Base-by-base conservation (phyloP, 23 tunicate genomes). In the Ascidia mentula region DNA sequence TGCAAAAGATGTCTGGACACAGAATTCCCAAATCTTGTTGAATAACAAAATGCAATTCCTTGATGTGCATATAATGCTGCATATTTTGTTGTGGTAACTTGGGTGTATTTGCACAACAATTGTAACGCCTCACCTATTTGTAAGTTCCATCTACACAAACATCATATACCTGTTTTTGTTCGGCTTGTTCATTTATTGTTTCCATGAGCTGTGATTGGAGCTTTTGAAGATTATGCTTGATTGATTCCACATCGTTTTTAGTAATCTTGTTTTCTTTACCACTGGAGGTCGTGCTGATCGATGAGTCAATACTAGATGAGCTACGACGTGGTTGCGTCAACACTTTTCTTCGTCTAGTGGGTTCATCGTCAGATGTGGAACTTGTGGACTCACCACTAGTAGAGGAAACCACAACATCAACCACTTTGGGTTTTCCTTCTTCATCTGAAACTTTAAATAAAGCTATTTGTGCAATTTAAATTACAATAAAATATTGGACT, bases 151-250 rank as follows among this genome's bases (percentile, higher is more conserved):
- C n/a, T 45, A 45, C 60, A 46, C 18, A 17, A 13, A n/a, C 8
- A 32, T 32, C n/a, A 40, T 22, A 0, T 36, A 82, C 90, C 69
- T 86, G 42, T 38, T 45, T 38, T 73, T 79, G 80, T 36, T 86
- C 78, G n/a, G 46, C 20, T 59, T 86, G 90, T 36, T 73, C 90
- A 32, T 59, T 53, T 24, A n/a, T 37, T 71, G 37, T 69, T 20
- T 79, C 84, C 30, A 70, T 70, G 37, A 86, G 70, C 24, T 45
- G 69, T 73, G 37, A 37, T 71, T 79, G 78, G 32, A 86, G 24
- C 12, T 79, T 71, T 18, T 79, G 36, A 13, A 86, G 80, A 13
- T 31, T 37, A 7, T 30, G 46, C 26, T 71, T 40, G 7, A 86
- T 71, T 6, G 79, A 77, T 8, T 72, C 75, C 35, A 86, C 84